Base-by-base conservation (phyloP, 2,797 vertebrate species). In the Arrhamphus sclerolepis region DNA sequence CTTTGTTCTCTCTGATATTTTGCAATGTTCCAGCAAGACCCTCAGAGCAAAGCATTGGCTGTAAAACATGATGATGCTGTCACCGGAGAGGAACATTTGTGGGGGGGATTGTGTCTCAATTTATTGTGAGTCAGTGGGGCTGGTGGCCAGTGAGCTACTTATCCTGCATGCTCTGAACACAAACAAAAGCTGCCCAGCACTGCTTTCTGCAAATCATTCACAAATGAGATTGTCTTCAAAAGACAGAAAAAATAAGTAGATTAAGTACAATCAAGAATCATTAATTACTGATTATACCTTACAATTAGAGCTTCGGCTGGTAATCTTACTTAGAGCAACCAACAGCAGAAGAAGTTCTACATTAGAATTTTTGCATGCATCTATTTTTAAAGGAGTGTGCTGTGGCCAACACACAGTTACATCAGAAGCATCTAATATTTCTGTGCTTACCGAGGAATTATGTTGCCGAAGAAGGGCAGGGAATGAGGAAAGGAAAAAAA, bases 81-180 rank as follows among this genome's bases (percentile, higher is more conserved):
- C 83, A 66, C 82, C 22, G 54, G 77, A 83, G 87, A 77, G 52
- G 46, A 78, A 70, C 73, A 66, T 86, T 81, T 84, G 72, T 58
- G 61, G 38, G 60, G 24, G 13, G 75, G 70, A 75, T 77, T 83
- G 67, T 56, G 66, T 48, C 26, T 70, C 56, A 2, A 65, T 75
- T 70, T 60, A 80, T 80, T 85, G 74, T 58, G 57, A 76, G 64
- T 84, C 69, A 76, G 65, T 21, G n/a, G 22, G 54, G 39, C 62
- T 70, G 64, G 74, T 69, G 71, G 78, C 62, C 64, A 72, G 58
- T 62, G 75, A 82, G 76, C 83, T 66, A 56, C 78, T 86, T 76
- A 80, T 28, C 21, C 71, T 38, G 42, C 42, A 39, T 76, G 68
- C 78, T 73, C 60, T 29, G 62, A 73, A 75, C 52, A 20, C 51